Conservation (phyloP, 2,888 invertebrate species). For the Gibbula magus region DNA sequence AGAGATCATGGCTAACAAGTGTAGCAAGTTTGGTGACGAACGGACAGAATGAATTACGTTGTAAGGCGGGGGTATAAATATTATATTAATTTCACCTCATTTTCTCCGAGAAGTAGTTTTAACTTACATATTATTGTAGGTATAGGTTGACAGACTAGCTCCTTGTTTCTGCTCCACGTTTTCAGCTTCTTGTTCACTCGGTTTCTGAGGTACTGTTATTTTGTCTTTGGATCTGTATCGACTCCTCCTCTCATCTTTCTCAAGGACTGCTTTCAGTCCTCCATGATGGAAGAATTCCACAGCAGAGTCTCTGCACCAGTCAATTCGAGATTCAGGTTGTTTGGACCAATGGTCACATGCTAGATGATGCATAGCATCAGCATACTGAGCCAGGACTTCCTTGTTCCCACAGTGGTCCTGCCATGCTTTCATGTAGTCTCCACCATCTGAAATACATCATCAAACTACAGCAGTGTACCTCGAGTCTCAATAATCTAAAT, state of each 20-base stretch:
- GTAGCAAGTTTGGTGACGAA: too few species aligned
- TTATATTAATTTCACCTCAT: too few species aligned
- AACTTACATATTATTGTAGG: neutral
- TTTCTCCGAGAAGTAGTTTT: too few species aligned
- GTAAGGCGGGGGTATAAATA: too few species aligned
- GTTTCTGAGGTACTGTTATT: neutral
- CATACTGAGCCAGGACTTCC: conserved; percentile 62
- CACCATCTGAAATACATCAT: conserved; percentile 47
- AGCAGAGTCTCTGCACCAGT: conserved; percentile 67
- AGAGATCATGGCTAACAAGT: too few species aligned
- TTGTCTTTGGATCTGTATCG: conserved; percentile 27
- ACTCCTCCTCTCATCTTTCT: conserved; percentile 60
- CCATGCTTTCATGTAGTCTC: conserved; percentile 66
- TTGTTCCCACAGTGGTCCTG: conserved; percentile 65
- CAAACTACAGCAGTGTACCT: neutral
- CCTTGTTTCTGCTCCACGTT: too few species aligned
- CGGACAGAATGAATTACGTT: too few species aligned
- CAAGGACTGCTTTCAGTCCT: conserved; percentile 61
- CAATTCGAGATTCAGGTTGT: conserved; percentile 64
- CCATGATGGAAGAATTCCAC: conserved; percentile 67
- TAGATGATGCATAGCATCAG: conserved; percentile 71
- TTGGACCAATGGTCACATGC: conserved; percentile 71
- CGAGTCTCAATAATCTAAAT: too few species aligned
- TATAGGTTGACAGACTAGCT: neutral
- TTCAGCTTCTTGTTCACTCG: neutral